Percentiles rank a stretch among this genome's conserved stretches.
These are phyloP conservation scores for Lasioglossum villosulum DNA, from an alignment of 2,888 invertebrate species.

Conservation along the genomic window DNA sequence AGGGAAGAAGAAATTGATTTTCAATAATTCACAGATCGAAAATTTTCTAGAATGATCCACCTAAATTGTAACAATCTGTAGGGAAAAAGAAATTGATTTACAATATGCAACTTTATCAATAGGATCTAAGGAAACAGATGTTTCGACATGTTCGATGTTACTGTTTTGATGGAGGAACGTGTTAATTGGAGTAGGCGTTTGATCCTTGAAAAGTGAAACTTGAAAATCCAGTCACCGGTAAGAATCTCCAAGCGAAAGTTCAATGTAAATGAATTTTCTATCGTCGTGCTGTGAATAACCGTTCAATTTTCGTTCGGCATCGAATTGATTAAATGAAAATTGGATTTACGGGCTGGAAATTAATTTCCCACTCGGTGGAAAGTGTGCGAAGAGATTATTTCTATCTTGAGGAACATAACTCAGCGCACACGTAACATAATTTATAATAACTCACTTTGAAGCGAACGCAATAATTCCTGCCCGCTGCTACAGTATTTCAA, in stretches of 20 bases:
- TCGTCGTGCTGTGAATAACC: not conserved
- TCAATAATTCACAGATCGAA: too few species aligned
- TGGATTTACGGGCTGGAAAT: too few species aligned
- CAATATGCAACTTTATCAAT: too few species aligned
- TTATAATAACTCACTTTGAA: not conserved
- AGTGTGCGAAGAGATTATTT: too few species aligned
- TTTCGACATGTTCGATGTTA: not conserved
- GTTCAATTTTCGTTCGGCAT: not conserved
- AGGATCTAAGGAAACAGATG: not conserved
- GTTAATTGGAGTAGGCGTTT: not conserved
- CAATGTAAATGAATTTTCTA: not conserved
- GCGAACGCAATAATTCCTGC: not conserved
- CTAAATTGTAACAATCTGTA: too few species aligned
- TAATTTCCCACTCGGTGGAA: too few species aligned
- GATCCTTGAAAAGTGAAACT: slow-evolving; percentile 1
- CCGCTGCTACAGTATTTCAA: not conserved
- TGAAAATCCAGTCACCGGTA: not conserved
- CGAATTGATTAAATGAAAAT: not conserved
- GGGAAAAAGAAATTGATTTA: too few species aligned
- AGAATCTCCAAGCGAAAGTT: not conserved
- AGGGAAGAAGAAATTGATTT: too few species aligned
- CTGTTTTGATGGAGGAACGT: not conserved
- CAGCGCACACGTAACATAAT: not conserved
- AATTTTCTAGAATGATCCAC: too few species aligned
- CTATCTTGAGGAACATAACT: too few species aligned